Percentiles rank a stretch among this genome's conserved stretches.
Conservation (phyloP, 1,140 invertebrate genomes). For the Ladona fulva region DNA sequence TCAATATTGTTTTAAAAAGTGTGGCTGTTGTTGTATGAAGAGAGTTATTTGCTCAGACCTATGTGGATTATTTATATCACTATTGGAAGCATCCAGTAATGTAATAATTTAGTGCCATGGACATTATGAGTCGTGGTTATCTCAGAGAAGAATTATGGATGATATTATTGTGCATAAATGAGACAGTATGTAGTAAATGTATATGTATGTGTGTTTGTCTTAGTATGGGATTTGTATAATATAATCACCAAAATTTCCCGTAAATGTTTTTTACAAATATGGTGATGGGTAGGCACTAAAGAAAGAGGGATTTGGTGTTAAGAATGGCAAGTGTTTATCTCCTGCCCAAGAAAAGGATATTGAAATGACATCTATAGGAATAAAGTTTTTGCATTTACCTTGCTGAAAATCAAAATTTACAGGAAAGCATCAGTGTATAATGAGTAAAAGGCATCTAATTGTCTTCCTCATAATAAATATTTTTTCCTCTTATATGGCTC, state of each 20-base stretch:
- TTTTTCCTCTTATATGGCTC: background rate
- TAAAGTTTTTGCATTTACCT: background rate
- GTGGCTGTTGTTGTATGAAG: background rate
- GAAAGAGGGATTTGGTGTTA: background rate
- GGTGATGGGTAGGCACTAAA: background rate
- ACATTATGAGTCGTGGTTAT: background rate
- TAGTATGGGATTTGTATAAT: constrained; percentile 7
- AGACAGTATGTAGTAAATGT: background rate
- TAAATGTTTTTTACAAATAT: background rate
- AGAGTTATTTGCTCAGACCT: background rate
- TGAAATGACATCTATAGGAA: background rate
- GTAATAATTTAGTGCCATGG: background rate
- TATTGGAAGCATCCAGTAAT: background rate
- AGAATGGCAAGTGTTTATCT: background rate
- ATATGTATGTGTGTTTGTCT: constrained; percentile 7
- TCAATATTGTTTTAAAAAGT: background rate
- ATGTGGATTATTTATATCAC: constrained; percentile 8
- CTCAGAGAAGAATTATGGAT: background rate
- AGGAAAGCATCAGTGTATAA: background rate
- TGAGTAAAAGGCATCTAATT: constrained; percentile 3
- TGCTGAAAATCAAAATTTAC: constrained; percentile 7
- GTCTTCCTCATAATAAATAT: constrained; percentile 10
- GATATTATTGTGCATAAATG: constrained; percentile 8
- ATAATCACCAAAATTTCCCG: constrained; percentile 5
- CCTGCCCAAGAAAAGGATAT: background rate